Conservation (phyloP, 2,797 vertebrate species). For the Mycteria americana region DNA sequence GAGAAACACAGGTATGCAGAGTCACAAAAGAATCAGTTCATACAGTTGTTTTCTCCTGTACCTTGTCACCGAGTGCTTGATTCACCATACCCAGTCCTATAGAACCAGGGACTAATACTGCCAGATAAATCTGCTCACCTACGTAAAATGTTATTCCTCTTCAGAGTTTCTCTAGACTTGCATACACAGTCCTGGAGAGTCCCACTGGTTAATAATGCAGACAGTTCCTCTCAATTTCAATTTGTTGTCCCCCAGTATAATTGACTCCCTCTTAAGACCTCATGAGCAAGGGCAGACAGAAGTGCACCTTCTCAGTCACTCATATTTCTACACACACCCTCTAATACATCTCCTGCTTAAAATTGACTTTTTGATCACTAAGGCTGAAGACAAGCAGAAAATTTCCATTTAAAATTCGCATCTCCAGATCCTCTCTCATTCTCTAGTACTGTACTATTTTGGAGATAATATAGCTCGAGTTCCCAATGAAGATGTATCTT, state of each 20-base stretch:
- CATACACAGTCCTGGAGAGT: background rate
- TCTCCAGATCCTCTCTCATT: background rate
- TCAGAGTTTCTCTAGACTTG: background rate
- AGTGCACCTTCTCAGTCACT: background rate
- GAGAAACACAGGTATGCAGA: background rate
- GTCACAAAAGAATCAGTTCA: background rate
- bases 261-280: background rate
- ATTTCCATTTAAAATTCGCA: background rate
- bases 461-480: background rate
- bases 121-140: background rate
- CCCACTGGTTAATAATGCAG: background rate
- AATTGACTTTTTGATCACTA: background rate
- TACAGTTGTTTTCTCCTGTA: background rate
- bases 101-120: background rate
- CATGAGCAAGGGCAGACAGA: background rate
- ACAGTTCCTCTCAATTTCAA: conserved; percentile 18
- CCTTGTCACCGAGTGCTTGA: background rate
- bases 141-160: background rate
- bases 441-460: background rate
- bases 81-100: background rate
- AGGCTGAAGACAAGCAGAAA: background rate
- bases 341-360: background rate
- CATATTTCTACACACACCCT: background rate
- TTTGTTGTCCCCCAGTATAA: background rate
- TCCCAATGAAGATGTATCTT: background rate